Evolutionary conservation across 2,113 vertebrate genomes (phyloP), one percentile per base, ranked within the genome.

Genomic region (Mus pahari): DNA sequence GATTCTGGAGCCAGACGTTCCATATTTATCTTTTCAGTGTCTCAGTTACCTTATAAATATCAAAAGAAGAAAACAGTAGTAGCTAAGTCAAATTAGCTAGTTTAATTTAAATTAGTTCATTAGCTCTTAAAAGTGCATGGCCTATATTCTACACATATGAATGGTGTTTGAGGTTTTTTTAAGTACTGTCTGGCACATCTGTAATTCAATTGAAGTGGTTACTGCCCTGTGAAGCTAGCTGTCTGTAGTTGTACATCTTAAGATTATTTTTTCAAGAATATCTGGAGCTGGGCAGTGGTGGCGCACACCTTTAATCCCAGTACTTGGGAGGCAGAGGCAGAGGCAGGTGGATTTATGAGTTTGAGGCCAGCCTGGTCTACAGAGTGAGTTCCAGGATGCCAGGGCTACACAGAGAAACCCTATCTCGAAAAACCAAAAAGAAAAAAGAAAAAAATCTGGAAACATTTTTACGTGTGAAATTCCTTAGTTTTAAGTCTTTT

Each of bases 391-490:
- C 48, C 48, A 48, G 48, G 48, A 48, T 7, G 48, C 48, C 48
- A 48, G 48, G 48, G 48, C 48, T 7, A 48, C 7, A 48, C 48
- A 48, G 48, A 48, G 48, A 48, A 48, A 48, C 7, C 48, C 7
- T 48, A 7, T 48, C 48, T 48, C 48, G 0, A 48, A 48, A 48
- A 48, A 48, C 0, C 5, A 48, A 48, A 48, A 48, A 48, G 5
- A 48, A 48, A 48, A 48, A 48, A 48, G 0, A 48, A 48, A 48
- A 48, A 48, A 48, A 48, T 48, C 48, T 48, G 48, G 88, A 82
- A 88, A 36, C 90, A 83, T 95, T 97, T 91, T 83, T 81, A 55
- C 86, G 33, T 95, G 91, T 97, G 89, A 91, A 95, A 95, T 96
- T 94, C 86, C 78, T 91, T 53, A 94, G 71, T 75, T 97, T 93